Evolutionary conservation across 2,888 invertebrate species (phyloP).

Genomic region (Nezara viridula): DNA sequence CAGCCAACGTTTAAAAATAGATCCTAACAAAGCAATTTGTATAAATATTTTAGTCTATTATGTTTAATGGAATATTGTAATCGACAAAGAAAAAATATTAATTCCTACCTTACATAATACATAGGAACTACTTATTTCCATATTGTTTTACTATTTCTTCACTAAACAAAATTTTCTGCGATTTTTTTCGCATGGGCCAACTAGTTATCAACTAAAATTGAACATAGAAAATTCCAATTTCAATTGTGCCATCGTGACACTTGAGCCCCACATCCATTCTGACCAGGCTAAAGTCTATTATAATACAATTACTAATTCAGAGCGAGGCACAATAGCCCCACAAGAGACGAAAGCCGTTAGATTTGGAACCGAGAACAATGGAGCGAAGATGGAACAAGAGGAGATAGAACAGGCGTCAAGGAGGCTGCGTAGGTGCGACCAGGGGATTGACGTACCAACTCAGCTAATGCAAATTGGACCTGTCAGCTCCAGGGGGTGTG

Average conservation of each 20-base stretch:
- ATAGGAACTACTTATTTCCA: no score
- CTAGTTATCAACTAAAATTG: no score
- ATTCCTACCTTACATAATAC: no score
- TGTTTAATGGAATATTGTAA: no score
- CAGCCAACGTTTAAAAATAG: no score
- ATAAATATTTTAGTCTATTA: no score
- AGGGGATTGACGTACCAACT: slow-evolving; percentile 40
- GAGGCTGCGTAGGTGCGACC: slow-evolving; percentile 29
- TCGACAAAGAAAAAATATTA: no score
- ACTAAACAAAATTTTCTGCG: no score
- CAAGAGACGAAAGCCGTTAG: slow-evolving; percentile 8
- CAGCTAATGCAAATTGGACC: slow-evolving; percentile 54
- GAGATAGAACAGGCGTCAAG: not conserved
- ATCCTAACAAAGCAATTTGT: no score
- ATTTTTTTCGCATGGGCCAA: no score
- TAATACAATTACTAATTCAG: slow-evolving; percentile 37
- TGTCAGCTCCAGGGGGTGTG: slow-evolving; percentile 51
- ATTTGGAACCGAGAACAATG: slow-evolving; percentile 6
- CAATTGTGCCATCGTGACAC: not conserved
- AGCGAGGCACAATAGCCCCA: not conserved
- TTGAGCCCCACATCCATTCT: not conserved
- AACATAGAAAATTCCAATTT: no score
- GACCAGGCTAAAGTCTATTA: not conserved
- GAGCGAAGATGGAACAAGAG: slow-evolving; percentile 25
- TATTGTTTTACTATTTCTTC: no score